phyloP scores from a whole-genome alignment of 2,797 vertebrate species.

The Melanotaenia boesemani region DNA sequence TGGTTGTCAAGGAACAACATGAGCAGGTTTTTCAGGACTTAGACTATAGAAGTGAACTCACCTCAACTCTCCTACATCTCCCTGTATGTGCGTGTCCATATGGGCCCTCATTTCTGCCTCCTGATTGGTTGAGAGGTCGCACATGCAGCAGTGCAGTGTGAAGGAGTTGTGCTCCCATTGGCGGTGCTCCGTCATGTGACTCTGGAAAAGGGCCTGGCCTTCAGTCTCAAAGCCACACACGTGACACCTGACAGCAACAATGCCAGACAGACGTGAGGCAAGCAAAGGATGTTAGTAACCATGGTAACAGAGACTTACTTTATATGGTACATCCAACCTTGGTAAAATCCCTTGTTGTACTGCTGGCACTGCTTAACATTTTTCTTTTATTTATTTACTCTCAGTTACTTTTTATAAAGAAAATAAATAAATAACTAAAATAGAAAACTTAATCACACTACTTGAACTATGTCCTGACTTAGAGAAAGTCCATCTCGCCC shows the following conservation, averaged over 20 bases:
- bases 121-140: slow-evolving; percentile 76
- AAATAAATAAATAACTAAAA: too few relatives aligned
- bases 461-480: too few relatives aligned
- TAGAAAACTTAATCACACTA: too few relatives aligned
- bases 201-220: slow-evolving; percentile 69
- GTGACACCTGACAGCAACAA: slow-evolving; percentile 70
- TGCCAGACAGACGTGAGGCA: background rate
- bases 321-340: background rate
- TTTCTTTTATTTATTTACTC: background rate
- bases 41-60: slow-evolving; percentile 18
- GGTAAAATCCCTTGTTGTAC: background rate
- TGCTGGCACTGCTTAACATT: background rate
- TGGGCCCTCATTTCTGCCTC: slow-evolving; percentile 79
- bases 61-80: slow-evolving; percentile 48
- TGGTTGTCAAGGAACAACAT: too few relatives aligned
- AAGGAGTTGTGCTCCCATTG: slow-evolving; percentile 75
- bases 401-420: background rate
- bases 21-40: too few relatives aligned
- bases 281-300: background rate
- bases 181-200: slow-evolving; percentile 78
- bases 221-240: slow-evolving; percentile 79
- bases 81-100: slow-evolving; percentile 61
- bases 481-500: too few relatives aligned
- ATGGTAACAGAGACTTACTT: slow-evolving; percentile 4
- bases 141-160: slow-evolving; percentile 78